These are phyloP conservation scores for Hippocampus barbouri DNA, from an alignment of 2,113 vertebrate species.

Conservation along the genomic window DNA sequence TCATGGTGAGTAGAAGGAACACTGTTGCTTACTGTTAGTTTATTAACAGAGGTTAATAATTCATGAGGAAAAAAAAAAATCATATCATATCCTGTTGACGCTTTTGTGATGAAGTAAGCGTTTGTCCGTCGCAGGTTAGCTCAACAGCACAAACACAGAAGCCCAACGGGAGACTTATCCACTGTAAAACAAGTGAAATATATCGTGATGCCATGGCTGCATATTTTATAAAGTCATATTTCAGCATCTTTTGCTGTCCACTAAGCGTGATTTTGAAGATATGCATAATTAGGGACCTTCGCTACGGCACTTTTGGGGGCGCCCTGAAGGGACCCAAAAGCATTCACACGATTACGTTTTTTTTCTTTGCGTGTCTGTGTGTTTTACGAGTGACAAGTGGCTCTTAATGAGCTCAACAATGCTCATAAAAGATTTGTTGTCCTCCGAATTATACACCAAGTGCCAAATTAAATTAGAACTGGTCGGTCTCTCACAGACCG, in stretches of 20 bases:
- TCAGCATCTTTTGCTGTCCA: conserved; percentile 28
- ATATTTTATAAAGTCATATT: conserved; percentile 60
- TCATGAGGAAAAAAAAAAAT: not conserved
- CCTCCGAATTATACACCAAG: not conserved
- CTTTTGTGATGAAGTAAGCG: not conserved
- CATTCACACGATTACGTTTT: not conserved
- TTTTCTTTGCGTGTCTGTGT: not conserved
- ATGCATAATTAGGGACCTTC: not conserved
- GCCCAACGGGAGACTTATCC: conserved; percentile 21
- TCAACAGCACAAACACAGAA: conserved; percentile 8
- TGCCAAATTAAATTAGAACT: not conserved
- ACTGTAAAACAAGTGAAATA: conserved; percentile 46
- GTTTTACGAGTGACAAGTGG: conserved; percentile 5
- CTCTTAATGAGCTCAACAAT: conserved; percentile 9
- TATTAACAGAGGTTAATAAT: not conserved
- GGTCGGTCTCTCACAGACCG: not conserved
- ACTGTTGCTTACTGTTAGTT: not conserved
- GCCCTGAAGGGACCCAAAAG: conserved; percentile 1
- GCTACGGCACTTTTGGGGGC: not conserved
- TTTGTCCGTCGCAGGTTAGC: conserved; percentile 14
- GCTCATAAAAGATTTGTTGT: conserved; percentile 12
- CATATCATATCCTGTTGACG: not conserved
- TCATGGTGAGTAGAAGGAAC: not conserved
- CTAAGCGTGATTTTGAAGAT: not conserved
- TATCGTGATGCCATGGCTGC: conserved; percentile 44